phyloP scores from a whole-genome alignment of 2,888 invertebrate genomes.

The Drosophila neoperkinsi region DNA sequence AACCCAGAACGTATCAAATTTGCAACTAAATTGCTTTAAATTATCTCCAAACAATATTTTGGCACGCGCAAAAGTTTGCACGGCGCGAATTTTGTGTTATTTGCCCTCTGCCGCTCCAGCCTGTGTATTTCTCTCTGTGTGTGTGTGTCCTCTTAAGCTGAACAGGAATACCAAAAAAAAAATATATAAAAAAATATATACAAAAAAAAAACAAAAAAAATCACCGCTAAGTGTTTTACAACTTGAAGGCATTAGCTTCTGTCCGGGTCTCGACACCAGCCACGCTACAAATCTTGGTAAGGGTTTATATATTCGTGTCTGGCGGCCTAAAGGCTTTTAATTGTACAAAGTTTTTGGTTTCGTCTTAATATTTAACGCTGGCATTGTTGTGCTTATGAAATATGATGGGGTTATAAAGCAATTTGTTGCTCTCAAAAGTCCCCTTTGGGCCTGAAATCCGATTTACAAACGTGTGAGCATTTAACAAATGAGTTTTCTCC shows the following conservation, averaged over 20 bases:
- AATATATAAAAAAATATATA: conserved; percentile 7
- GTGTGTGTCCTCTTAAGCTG: conserved; percentile 19
- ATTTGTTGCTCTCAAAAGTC: conserved; percentile 5
- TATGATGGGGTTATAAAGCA: conserved; percentile 5
- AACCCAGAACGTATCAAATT: conserved; percentile 68
- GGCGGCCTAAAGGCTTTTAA: conserved; percentile 40
- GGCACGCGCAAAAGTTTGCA: conserved; percentile 63
- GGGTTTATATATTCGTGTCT: conserved; percentile 41
- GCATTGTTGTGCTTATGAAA: conserved; percentile 13
- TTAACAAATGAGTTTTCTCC: conserved; percentile 24
- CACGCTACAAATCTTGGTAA: conserved; percentile 64
- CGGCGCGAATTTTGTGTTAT: conserved; percentile 38
- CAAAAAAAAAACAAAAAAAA: conserved; percentile 39
- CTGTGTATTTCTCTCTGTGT: conserved; percentile 6
- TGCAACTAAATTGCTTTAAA: conserved; percentile 79
- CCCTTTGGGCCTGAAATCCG: neutral
- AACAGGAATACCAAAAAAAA: conserved; percentile 21
- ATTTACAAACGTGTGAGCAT: conserved; percentile 4
- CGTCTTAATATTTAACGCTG: conserved; percentile 10
- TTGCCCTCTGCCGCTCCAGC: conserved; percentile 20
- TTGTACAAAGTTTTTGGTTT: conserved; percentile 38
- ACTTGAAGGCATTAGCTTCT: conserved; percentile 73
- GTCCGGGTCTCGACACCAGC: conserved; percentile 21
- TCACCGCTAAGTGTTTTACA: conserved; percentile 80
- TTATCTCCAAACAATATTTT: conserved; percentile 66